These are phyloP conservation scores for Henricia sp. DNA, from an alignment of 53 echinoderm and acorn worm species.

Conservation along the genomic window DNA sequence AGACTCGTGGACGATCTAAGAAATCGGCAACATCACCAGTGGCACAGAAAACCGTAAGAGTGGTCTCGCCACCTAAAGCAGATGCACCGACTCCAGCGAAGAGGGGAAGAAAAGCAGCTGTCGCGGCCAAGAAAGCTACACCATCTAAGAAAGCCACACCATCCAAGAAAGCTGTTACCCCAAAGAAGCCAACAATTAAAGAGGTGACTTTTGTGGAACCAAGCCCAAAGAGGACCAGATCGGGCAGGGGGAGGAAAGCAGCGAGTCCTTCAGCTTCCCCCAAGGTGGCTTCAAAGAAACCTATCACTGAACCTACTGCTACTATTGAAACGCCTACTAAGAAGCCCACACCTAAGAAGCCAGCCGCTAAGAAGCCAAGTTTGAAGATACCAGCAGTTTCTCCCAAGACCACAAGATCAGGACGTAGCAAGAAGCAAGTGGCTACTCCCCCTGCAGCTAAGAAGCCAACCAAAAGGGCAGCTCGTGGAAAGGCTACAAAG, in stretches of 20 bases:
- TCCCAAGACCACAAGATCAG: slow-evolving; percentile 54
- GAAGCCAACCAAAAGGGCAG: slow-evolving; percentile 31
- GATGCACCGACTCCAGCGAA: slow-evolving; percentile 45
- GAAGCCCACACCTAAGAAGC: slow-evolving; percentile 55
- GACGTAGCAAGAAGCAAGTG: slow-evolving; percentile 38
- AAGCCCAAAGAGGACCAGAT: slow-evolving; percentile 52
- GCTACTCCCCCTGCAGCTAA: slow-evolving; percentile 13
- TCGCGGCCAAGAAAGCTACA: slow-evolving; percentile 27
- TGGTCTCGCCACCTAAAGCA: slow-evolving; percentile 50
- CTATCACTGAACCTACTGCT: slow-evolving; percentile 50
- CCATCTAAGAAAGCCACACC: slow-evolving; percentile 64
- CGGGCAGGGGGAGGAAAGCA: slow-evolving; percentile 32
- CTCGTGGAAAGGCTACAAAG: slow-evolving; percentile 48
- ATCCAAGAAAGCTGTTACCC: slow-evolving; percentile 43
- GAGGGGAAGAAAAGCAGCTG: slow-evolving; percentile 55
- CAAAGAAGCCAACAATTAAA: slow-evolving; percentile 15
- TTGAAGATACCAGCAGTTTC: slow-evolving; percentile 20
- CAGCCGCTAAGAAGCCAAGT: no score
- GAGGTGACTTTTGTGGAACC: slow-evolving; percentile 15
- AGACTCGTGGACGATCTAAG: slow-evolving; percentile 44
- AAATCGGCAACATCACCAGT: slow-evolving; percentile 16
- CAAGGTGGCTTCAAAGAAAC: slow-evolving; percentile 44
- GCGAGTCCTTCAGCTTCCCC: slow-evolving; percentile 8
- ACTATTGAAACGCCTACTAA: slow-evolving; percentile 33
- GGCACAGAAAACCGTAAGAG: slow-evolving; percentile 52